Evolutionary conservation across 2,888 invertebrate genomes (phyloP).

Genomic region (Platycheirus rosarum): DNA sequence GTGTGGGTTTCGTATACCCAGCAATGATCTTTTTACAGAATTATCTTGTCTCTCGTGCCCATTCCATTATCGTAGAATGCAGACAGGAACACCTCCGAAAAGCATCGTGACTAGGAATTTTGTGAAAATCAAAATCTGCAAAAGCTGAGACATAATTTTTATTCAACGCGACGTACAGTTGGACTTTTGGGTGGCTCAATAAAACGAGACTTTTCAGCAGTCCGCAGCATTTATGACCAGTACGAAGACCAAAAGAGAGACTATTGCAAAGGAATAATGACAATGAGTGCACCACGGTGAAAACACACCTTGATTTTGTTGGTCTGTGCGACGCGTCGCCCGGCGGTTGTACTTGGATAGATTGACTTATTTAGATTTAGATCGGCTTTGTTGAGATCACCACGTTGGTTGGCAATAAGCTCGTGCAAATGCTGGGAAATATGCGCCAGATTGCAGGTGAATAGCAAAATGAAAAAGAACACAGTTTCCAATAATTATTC

Average conservation of each 20-base stretch:
- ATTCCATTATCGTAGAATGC: conserved; percentile 40
- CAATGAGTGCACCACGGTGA: conserved; percentile 22
- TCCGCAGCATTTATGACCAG: conserved; percentile 28
- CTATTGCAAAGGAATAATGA: conserved; percentile 45
- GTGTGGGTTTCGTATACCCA: conserved; percentile 39
- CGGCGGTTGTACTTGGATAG: not conserved
- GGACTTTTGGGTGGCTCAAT: conserved; percentile 53
- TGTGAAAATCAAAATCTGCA: conserved; percentile 32
- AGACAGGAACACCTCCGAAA: conserved; percentile 63
- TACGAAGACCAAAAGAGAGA: conserved; percentile 15
- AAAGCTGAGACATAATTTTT: conserved; percentile 27
- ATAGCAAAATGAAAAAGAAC: conserved; percentile 11
- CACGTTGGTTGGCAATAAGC: conserved; percentile 38
- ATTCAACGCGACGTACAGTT: too few species aligned
- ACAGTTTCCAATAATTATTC: too few species aligned
- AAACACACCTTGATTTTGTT: conserved; percentile 70
- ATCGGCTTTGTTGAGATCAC: conserved; percentile 42
- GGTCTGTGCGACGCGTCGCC: conserved; percentile 1
- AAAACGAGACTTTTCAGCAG: conserved; percentile 45
- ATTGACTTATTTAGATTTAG: conserved; percentile 44
- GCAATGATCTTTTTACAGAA: conserved; percentile 13
- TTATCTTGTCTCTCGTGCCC: conserved; percentile 45
- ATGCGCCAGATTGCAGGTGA: conserved; percentile 54
- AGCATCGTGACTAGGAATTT: conserved; percentile 67
- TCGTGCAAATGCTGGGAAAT: conserved; percentile 59